These are phyloP conservation scores for Timema podura DNA, from an alignment of 2,888 invertebrate genomes.

Conservation along the genomic window DNA sequence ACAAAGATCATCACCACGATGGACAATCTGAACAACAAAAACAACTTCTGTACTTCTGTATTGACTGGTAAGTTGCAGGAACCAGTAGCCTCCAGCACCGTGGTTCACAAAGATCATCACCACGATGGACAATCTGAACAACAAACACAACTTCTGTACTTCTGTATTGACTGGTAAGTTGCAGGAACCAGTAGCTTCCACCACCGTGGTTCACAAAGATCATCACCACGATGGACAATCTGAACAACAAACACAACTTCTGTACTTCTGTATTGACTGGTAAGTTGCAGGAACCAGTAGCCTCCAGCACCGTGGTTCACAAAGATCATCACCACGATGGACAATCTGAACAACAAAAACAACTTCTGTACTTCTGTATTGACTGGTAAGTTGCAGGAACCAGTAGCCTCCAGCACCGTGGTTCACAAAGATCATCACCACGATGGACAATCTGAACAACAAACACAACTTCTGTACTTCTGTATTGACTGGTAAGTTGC, in stretches of 20 bases:
- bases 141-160: no score
- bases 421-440: conserved; percentile 88
- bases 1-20: conserved; percentile 89
- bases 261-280: no score
- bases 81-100: conserved; percentile 82
- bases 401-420: conserved; percentile 84
- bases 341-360: conserved; percentile 48
- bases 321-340: conserved; percentile 84
- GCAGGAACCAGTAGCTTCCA: conserved; percentile 77
- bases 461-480: no score
- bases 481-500: no score
- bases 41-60: no score
- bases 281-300: conserved; percentile 64
- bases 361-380: no score
- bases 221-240: conserved; percentile 78
- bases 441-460: conserved; percentile 65
- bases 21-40: conserved; percentile 56
- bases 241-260: no score
- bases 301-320: conserved; percentile 86
- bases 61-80: conserved; percentile 47
- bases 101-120: conserved; percentile 91
- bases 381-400: conserved; percentile 51
- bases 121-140: conserved; percentile 68
- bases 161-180: no score
- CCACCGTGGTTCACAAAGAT: conserved; percentile 89